phyloP scores from a whole-genome alignment of 2,113 vertebrate genomes.

The Protomyctophum bolini region DNA sequence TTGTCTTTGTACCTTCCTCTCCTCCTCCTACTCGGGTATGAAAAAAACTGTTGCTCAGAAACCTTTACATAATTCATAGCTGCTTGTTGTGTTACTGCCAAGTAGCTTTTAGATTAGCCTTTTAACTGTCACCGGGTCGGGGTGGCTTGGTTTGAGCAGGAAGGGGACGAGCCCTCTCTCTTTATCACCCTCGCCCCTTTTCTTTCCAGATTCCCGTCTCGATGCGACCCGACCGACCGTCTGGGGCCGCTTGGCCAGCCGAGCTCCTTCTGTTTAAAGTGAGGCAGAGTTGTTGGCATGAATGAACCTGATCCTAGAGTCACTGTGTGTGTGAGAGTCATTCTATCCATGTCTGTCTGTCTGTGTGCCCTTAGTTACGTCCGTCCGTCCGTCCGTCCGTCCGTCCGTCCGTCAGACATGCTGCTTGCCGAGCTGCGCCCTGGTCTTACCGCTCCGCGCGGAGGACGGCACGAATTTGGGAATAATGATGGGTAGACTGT shows the following conservation, averaged over 20 bases:
- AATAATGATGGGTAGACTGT: slow-evolving; percentile 76
- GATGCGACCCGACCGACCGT: background rate
- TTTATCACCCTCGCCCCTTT: background rate
- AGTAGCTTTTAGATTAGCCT: slow-evolving; percentile 31
- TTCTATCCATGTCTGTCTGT: slow-evolving; percentile 1
- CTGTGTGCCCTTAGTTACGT: slow-evolving; percentile 13
- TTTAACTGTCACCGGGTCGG: slow-evolving; percentile 52
- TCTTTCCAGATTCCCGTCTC: background rate
- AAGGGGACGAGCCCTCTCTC: slow-evolving; percentile 31
- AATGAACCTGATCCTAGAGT: slow-evolving; percentile 23
- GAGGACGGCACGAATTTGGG: slow-evolving; percentile 76
- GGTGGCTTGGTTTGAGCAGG: slow-evolving; percentile 68
- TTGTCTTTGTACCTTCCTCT: slow-evolving; percentile 32
- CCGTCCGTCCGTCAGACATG: slow-evolving; percentile 67
- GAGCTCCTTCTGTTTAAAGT: slow-evolving; percentile 45
- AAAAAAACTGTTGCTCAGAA: slow-evolving; percentile 37
- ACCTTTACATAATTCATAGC: slow-evolving; percentile 56
- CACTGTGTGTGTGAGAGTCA: slow-evolving; percentile 11
- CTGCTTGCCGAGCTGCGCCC: slow-evolving; percentile 70
- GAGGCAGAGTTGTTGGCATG: slow-evolving; percentile 72
- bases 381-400: slow-evolving; percentile 45
- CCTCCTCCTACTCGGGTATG: slow-evolving; percentile 24
- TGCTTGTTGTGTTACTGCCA: slow-evolving; percentile 50
- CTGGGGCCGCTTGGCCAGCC: slow-evolving; percentile 8
- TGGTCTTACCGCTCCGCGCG: slow-evolving; percentile 57